Evolutionary conservation across 1,140 invertebrate species (phyloP).

Genomic region (Oscheius sp.): DNA sequence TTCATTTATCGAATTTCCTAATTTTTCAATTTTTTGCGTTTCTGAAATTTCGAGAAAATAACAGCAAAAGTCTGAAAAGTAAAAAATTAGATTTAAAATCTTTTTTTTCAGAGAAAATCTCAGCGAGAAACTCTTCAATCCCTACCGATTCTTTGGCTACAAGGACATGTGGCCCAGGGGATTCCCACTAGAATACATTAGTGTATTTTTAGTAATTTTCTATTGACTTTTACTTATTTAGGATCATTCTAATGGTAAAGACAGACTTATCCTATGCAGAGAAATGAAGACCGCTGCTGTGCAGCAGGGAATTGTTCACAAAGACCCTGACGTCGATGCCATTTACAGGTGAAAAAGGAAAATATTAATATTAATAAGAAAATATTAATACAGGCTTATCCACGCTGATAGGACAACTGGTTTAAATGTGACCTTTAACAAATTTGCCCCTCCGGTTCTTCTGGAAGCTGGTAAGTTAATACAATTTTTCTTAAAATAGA

Average conservation of each 20-base stretch:
- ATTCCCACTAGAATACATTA: constrained; percentile 52
- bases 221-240: too few species aligned
- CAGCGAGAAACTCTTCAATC: constrained; percentile 51
- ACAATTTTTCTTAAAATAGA: too few species aligned
- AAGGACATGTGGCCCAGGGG: constrained; percentile 51
- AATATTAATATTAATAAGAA: constrained; percentile 12
- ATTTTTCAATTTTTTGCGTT: too few species aligned
- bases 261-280: constrained; percentile 4
- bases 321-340: constrained; percentile 62
- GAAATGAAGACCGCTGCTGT: constrained; percentile 45
- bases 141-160: constrained; percentile 59
- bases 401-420: constrained; percentile 17
- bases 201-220: too few species aligned
- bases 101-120: constrained; percentile 35
- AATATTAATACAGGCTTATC: constrained; percentile 36
- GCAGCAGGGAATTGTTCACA: constrained; percentile 61
- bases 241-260: neutral
- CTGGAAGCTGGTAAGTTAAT: too few species aligned
- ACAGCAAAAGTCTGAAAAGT: too few species aligned
- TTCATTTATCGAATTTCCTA: too few species aligned
- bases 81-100: too few species aligned
- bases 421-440: constrained; percentile 27
- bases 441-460: constrained; percentile 18
- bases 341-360: constrained; percentile 54
- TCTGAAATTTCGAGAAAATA: too few species aligned